A percentile compares a stretch with the other conserved stretches of the same genome.
phyloP scores from a whole-genome alignment of 2,113 vertebrate species.

The Cryptotis parvus region DNA sequence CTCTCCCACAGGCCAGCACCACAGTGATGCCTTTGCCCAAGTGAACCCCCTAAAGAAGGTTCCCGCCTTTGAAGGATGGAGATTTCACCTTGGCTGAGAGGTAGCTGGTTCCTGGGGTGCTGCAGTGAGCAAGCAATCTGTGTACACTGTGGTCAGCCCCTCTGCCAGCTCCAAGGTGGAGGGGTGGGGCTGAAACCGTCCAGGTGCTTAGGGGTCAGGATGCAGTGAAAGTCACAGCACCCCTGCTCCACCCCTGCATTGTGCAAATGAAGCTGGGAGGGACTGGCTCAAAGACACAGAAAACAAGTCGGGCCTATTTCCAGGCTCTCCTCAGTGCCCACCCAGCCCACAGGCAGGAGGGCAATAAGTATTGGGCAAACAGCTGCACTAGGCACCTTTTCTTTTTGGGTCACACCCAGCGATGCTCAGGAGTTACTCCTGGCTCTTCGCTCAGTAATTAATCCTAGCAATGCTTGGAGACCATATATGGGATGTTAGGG shows the following conservation, averaged over 20 bases:
- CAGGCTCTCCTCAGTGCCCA: neutral
- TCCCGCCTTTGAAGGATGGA: slow-evolving; percentile 93
- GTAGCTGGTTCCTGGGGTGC: slow-evolving; percentile 79
- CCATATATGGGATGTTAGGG: too few species aligned
- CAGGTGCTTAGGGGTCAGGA: neutral
- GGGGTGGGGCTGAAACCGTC: neutral
- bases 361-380: neutral
- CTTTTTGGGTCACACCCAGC: too few species aligned
- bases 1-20: slow-evolving; percentile 88
- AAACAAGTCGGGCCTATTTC: neutral
- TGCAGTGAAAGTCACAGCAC: neutral
- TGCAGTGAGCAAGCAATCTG: too few species aligned
- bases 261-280: neutral
- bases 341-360: neutral
- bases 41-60: slow-evolving; percentile 89
- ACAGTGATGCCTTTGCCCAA: slow-evolving; percentile 88
- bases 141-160: too few species aligned
- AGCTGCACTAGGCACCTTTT: neutral
- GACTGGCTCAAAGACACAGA: neutral
- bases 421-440: too few species aligned
- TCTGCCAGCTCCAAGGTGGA: neutral
- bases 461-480: too few species aligned
- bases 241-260: rapidly evolving
- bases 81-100: slow-evolving; percentile 93
- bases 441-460: too few species aligned